Conservation (phyloP, 92 coral and sea anemone species). For the Virgularia gustaviana region DNA sequence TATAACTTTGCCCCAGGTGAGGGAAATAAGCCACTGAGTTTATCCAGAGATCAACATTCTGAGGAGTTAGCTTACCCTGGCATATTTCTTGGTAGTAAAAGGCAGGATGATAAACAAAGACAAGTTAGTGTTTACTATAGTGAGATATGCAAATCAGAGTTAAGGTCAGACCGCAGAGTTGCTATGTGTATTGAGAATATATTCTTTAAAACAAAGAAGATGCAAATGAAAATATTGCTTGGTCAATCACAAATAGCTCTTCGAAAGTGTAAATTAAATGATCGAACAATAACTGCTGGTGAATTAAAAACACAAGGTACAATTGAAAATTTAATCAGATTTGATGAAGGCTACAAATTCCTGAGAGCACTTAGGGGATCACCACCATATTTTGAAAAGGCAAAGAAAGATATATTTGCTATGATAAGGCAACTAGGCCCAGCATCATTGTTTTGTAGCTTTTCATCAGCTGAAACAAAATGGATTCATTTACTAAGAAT, state of each 20-base stretch:
- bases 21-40: no score
- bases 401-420: constrained; percentile 32
- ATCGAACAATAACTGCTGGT: constrained; percentile 31
- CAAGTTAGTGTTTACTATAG: no score
- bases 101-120: no score
- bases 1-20: constrained; percentile 38
- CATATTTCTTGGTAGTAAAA: no score
- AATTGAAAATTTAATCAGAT: background rate
- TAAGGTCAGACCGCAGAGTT: constrained; percentile 40
- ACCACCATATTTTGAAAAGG: constrained; percentile 23
- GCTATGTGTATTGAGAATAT: constrained; percentile 8
- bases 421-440: constrained; percentile 37
- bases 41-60: no score
- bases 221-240: constrained; percentile 30
- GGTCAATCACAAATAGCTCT: constrained; percentile 9
- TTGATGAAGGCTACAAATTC: constrained; percentile 21
- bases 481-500: constrained; percentile 59
- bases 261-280: constrained; percentile 13
- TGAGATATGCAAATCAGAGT: no score
- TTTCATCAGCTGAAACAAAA: constrained; percentile 54
- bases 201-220: constrained; percentile 26
- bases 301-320: constrained; percentile 3
- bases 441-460: constrained; percentile 43
- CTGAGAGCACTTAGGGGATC: constrained; percentile 20
- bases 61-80: no score